Conservation (phyloP, 2,797 vertebrate genomes). For the Coregonus ussuriensis region DNA sequence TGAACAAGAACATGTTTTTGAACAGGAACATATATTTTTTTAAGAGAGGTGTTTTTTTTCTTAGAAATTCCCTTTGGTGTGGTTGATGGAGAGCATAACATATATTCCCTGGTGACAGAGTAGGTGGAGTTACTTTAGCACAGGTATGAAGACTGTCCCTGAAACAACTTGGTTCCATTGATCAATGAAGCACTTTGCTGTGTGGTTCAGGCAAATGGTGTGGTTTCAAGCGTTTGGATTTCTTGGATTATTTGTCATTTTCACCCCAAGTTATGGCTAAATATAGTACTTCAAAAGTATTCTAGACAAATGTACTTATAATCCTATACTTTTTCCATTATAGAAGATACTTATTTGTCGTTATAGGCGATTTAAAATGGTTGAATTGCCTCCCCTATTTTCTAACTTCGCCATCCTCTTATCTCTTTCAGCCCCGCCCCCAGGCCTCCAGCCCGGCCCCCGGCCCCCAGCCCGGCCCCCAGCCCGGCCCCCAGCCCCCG, state of each 20-base stretch:
- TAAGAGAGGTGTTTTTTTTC: background rate
- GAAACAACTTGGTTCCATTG: constrained; percentile 12
- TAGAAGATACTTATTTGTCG: no score
- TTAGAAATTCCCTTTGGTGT: background rate
- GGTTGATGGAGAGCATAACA: background rate
- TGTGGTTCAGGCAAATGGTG: constrained; percentile 55
- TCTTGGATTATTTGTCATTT: constrained; percentile 36
- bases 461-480: constrained; percentile 5
- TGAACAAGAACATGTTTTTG: constrained; percentile 34
- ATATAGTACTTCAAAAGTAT: background rate
- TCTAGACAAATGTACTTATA: background rate
- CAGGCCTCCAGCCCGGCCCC: no score
- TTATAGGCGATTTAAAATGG: no score
- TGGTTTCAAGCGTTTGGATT: constrained; percentile 42
- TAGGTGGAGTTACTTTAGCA: constrained; percentile 32
- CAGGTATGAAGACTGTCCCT: constrained; percentile 45
- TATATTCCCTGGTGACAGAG: no score
- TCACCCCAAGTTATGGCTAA: background rate
- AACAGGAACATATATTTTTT: background rate
- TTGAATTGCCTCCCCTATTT: no score
- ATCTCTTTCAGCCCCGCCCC: background rate
- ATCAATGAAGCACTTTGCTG: constrained; percentile 16
- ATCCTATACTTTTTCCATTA: no score
- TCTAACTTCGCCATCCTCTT: no score
- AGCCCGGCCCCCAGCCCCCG: background rate